Evolutionary conservation across 2,797 vertebrate genomes (phyloP).

Genomic region (Borostomias antarcticus): DNA sequence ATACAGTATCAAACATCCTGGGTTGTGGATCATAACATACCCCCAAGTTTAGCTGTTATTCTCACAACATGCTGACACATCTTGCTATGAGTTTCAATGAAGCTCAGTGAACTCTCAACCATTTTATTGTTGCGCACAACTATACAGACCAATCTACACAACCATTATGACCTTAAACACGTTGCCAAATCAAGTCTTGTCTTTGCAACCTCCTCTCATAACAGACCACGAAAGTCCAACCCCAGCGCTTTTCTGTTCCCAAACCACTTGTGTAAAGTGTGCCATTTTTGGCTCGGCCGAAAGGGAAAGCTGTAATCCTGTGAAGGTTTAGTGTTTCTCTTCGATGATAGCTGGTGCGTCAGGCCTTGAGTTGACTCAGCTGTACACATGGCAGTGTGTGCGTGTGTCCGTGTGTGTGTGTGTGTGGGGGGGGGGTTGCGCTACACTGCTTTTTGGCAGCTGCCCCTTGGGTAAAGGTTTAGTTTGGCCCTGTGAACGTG

Average conservation of each 20-base stretch:
- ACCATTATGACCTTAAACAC: neutral
- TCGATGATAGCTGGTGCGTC: no score
- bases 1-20: no score
- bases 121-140: no score
- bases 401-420: constrained; percentile 5
- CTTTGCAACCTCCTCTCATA: constrained; percentile 36
- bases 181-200: constrained; percentile 20
- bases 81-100: no score
- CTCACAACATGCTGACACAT: no score
- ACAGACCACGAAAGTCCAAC: constrained; percentile 35
- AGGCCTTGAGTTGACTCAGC: constrained; percentile 35
- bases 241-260: constrained; percentile 41
- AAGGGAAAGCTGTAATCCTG: constrained; percentile 22
- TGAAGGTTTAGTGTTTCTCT: constrained; percentile 36
- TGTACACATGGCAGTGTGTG: constrained; percentile 27
- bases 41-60: no score
- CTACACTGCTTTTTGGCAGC: constrained; percentile 22
- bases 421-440: constrained; percentile 17
- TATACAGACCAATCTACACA: no score
- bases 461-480: neutral
- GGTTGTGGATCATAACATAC: no score
- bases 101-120: no score
- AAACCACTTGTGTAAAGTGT: constrained; percentile 25
- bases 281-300: constrained; percentile 22
- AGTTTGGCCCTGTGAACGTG: neutral